Evolutionary conservation across 2,888 invertebrate genomes (phyloP), one percentile per base, ranked within the genome.

Genomic region (Plutella xylostella): DNA sequence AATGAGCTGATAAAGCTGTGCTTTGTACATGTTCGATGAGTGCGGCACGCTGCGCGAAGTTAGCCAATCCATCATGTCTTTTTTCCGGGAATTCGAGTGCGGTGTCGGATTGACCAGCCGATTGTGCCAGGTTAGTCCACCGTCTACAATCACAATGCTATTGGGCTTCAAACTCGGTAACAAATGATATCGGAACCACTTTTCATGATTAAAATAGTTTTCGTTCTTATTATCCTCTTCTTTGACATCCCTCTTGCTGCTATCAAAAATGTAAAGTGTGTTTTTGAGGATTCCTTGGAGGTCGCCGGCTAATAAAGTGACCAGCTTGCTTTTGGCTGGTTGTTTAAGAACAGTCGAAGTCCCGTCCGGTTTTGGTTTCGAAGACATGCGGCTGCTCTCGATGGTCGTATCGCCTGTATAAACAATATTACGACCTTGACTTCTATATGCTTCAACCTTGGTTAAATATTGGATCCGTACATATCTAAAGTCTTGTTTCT

Each of bases 1-100:
- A 1, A 61, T 55, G 48, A 61, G 48, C 46, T 60, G 60, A 42
- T 60, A 58, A 2, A 61, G 22, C 22, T 61, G 59, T 4, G 59
- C 50, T 46, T 60, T 60, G 44, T 60, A 60, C 60, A 60, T 60
- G 38, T 57, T 57, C 4, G 50, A 43, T 1, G 59, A 37, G 28
- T 33, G 19, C 3, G 42, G 60, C 48, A 62, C 54, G 28, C 57
- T 56, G 46, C 56, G 53, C 2, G 54, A 53, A 21, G 57, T 54
- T 34, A 62, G 47, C 45, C 56, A 60, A 42, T 62, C 61, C 56
- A 60, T 57, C 53, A 61, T 57, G 31, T 61, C 60, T 33, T 56
- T 57, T 43, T 55, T 59, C 46, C 52, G 52, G 1, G 61, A 60
- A 48, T 58, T 57, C 1, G 57, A 58, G 42, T 61, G 57, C 1